Evolutionary conservation across 2,888 invertebrate species (phyloP), one percentile per base, ranked within the genome.

Genomic region (Chromoteleia sp.): DNA sequence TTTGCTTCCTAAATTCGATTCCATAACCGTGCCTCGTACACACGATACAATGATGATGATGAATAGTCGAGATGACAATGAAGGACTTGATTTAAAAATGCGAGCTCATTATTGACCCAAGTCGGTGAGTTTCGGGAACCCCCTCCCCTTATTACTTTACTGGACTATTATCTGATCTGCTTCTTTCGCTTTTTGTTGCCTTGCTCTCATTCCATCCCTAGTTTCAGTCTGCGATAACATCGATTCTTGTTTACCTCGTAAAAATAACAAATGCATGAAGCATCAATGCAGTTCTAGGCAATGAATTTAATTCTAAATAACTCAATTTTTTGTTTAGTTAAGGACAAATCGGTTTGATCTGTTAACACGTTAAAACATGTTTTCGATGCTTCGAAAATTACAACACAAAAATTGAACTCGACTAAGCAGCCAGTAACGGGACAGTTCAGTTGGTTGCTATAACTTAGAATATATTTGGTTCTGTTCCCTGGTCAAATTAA

Each of bases 1-100:
- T 52, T 48, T 41, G 59, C 67, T 29, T 68, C 56, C 54, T 68
- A 68, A 76, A 68, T 68, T 76, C 59, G 76, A 68, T 68, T 76
- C 76, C 54, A 76, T 68, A 15, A 50, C 41, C n/a, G 14, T 1
- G 25, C n/a, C 56, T 41, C 14, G 36, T n/a, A n/a, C 25, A 15
- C 6, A 15, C 54, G 71, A 78, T 78, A 88, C 87, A 88, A 85
- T 83, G 81, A 73, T 82, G 85, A 84, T 82, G 85, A 84, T 84
- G 88, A 88, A 88, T 87, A 78, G 74, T 29, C 30, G 36, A 79
- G 83, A 85, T 83, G 85, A 89, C 88, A 89, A 89, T 88, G 87
- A 89, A 85, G 68, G 85, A 87, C 88, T 89, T 88, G 89, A 89
- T 89, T 89, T 87, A 75, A 84, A 87, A 88, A 89, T 86, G 84